Base-by-base conservation (phyloP, 2,888 invertebrate species). In the Nomada lathburiana region DNA sequence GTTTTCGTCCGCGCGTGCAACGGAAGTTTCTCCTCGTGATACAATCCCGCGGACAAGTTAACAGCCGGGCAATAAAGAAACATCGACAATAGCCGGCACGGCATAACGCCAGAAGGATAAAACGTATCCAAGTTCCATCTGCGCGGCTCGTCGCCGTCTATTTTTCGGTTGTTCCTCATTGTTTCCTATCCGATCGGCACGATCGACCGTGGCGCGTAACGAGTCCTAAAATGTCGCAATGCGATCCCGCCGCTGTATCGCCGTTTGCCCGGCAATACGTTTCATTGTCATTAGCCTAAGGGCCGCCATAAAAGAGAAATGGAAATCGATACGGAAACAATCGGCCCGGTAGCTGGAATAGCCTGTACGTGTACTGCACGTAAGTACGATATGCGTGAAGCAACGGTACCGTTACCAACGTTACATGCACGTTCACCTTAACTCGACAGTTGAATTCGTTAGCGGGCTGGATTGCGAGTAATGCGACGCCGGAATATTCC, bases 311-410 rank as follows among this genome's bases (percentile, higher is more conserved):
- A 57, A 78, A 86, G 85, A 86, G 82, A 79, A 86, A 86, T 71
- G 77, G 75, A 86, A 87, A 81, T 82, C 80, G 79, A 82, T 88
- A 84, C 82, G 88, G 88, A 87, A 87, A 88, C 84, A 86, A 87
- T 88, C 79, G 80, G 73, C 59, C 80, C 77, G 72, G 83, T 81
- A 80, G 80, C 85, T 64, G 16, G 59, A 23, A 60, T 53, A 20
- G 63, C 23, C 36, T 29, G 36, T 36, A 47, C 50, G 65, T 47
- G 29, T 5, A 68, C 52, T 75, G 20, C 23, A 52, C 70, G 67
- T 36, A 36, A 36, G 36, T 70, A 74, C 83, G 80, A 82, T 85
- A 86, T 69, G 81, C 81, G 84, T 72, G 84, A 80, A 76, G 72
- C 73, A 42, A 1, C 18, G 70, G 72, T 84, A 87, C 87, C 87